phyloP scores from a whole-genome alignment of 1,140 invertebrate species.

The Caerostris darwini region DNA sequence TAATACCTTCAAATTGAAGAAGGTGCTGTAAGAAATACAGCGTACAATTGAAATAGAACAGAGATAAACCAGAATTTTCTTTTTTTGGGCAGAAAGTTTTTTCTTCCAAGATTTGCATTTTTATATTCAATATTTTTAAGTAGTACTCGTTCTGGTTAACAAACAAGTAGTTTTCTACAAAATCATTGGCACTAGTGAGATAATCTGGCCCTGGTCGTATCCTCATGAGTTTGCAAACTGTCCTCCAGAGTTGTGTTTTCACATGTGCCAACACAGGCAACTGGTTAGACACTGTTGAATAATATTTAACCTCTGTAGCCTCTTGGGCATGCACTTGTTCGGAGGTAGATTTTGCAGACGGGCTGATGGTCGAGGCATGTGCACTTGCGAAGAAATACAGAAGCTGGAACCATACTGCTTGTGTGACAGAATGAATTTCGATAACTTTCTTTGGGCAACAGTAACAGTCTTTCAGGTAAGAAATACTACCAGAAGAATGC shows the following conservation, averaged over 20 bases:
- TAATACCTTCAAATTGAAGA: no score
- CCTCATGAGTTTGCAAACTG: neutral
- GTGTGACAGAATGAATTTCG: constrained; percentile 98
- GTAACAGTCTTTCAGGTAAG: constrained; percentile 98
- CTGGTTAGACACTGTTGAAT: neutral
- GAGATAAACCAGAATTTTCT: no score
- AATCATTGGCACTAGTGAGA: no score
- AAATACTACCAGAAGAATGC: neutral
- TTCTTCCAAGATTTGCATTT: no score
- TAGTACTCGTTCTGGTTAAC: no score
- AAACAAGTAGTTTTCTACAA: no score
- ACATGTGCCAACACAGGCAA: neutral
- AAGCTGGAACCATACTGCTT: constrained; percentile 91
- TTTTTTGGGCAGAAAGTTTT: no score
- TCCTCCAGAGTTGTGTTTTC: neutral
- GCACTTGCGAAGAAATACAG: constrained; percentile 94
- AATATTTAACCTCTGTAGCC: constrained; percentile 85
- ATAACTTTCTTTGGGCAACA: constrained; percentile 97
- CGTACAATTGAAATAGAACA: no score
- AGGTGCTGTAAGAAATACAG: no score
- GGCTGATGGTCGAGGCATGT: constrained; percentile 90
- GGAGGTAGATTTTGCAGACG: constrained; percentile 97
- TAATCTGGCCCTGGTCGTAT: neutral
- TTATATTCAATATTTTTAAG: no score
- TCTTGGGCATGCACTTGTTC: constrained; percentile 99